These are phyloP conservation scores for Ypsolopha scabrella DNA, from an alignment of 2,888 invertebrate species.

Conservation along the genomic window DNA sequence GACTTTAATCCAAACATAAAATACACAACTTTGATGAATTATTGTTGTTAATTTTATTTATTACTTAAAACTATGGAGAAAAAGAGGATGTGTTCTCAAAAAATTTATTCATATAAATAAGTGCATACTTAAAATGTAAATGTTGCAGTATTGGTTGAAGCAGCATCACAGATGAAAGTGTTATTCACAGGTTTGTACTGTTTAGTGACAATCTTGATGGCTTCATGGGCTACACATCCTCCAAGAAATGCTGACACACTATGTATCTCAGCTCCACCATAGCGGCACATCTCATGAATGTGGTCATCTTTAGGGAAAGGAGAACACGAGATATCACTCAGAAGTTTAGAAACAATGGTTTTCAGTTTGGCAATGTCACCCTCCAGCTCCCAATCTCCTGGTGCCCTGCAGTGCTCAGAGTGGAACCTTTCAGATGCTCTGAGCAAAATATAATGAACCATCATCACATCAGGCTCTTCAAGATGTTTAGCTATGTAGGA, in stretches of 20 bases:
- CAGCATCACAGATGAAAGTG: slow-evolving; percentile 95
- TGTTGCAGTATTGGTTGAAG: slow-evolving; percentile 86
- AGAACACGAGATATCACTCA: slow-evolving; percentile 87
- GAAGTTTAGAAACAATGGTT: slow-evolving; percentile 76
- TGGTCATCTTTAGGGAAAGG: slow-evolving; percentile 90
- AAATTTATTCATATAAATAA: neutral
- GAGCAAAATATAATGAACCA: slow-evolving; percentile 91
- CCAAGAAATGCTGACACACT: slow-evolving; percentile 92
- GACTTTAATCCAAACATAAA: slow-evolving; percentile 49
- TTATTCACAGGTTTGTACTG: slow-evolving; percentile 98
- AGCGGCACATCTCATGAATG: slow-evolving; percentile 94
- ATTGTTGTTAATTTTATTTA: slow-evolving; percentile 10
- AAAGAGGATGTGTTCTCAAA: neutral
- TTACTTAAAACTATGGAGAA: no score
- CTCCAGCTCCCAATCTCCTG: slow-evolving; percentile 92
- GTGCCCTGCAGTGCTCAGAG: slow-evolving; percentile 88
- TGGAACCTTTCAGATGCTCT: slow-evolving; percentile 93
- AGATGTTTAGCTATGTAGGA: slow-evolving; percentile 74
- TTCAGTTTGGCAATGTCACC: slow-evolving; percentile 91
- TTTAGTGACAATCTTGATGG: slow-evolving; percentile 93
- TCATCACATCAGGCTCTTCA: slow-evolving; percentile 87
- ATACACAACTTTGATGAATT: slow-evolving; percentile 65
- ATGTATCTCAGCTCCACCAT: slow-evolving; percentile 95
- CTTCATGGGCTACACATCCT: slow-evolving; percentile 96
- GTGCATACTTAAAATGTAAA: slow-evolving; percentile 74